Conservation (phyloP, 2,113 vertebrate species). For the Saimiri boliviensis region DNA sequence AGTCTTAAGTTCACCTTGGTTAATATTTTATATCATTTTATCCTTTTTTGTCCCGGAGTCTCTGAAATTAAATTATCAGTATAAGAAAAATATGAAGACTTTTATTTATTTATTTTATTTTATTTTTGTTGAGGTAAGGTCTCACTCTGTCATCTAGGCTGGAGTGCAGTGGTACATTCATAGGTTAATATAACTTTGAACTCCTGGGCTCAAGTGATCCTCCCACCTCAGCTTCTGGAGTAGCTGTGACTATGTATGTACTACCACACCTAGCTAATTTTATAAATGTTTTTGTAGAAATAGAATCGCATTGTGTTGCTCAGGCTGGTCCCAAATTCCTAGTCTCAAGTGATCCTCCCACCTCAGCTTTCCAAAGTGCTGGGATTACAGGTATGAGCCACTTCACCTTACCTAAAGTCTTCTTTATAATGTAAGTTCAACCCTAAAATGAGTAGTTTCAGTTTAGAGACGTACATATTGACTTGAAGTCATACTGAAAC, state of each 20-base stretch:
- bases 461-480: not conserved
- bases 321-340: not conserved
- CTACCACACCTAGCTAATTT: not conserved
- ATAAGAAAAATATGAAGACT: too few relatives aligned
- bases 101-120: not conserved
- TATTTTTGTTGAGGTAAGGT: not conserved
- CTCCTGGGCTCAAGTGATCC: not conserved
- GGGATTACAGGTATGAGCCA: not conserved
- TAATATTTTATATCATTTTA: not conserved
- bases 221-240: not conserved
- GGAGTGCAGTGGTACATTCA: not conserved
- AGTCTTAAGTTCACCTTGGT: not conserved
- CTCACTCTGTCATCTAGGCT: not conserved
- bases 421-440: not conserved
- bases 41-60: not conserved
- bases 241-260: not conserved
- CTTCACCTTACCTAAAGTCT: not conserved
- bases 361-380: not conserved
- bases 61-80: not conserved
- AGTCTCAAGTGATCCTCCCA: not conserved
- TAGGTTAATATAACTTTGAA: not conserved
- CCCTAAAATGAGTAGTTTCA: not conserved
- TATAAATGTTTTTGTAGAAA: not conserved
- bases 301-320: not conserved
- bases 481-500: not conserved